A percentile compares a stretch with the other conserved stretches of the same genome.
phyloP scores from a whole-genome alignment of 64 coral and sea anemone genomes.

The Porites lutea region DNA sequence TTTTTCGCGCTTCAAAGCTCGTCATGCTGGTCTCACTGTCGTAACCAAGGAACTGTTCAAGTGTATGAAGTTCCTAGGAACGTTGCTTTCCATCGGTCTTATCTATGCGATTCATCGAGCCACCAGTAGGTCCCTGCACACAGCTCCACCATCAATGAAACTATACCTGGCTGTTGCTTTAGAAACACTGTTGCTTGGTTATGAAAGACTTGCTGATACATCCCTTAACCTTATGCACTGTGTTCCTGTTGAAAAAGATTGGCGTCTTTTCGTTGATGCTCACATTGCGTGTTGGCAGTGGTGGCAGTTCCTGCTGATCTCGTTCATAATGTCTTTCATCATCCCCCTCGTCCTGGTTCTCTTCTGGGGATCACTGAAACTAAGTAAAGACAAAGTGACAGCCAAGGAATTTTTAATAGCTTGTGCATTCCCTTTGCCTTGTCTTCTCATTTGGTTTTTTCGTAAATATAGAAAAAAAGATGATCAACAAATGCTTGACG shows the following conservation, averaged over 20 bases:
- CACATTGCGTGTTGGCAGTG: constrained; percentile 78
- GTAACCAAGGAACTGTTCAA: constrained; percentile 82
- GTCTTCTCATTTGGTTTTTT: constrained; percentile 39
- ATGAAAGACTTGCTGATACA: constrained; percentile 71
- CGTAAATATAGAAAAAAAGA: neutral
- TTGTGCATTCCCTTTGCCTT: constrained; percentile 72
- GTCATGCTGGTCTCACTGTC: constrained; percentile 64
- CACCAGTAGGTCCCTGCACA: neutral
- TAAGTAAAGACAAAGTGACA: constrained; percentile 71
- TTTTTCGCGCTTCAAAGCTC: no score
- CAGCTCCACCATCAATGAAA: constrained; percentile 2
- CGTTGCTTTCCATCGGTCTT: constrained; percentile 31
- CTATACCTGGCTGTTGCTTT: constrained; percentile 79
- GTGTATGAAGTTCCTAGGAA: constrained; percentile 57
- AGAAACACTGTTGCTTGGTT: constrained; percentile 94
- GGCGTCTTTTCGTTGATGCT: constrained; percentile 70
- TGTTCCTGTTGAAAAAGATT: constrained; percentile 35
- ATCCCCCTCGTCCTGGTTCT: constrained; percentile 78
- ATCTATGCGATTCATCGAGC: constrained; percentile 45
- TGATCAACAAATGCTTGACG: neutral
- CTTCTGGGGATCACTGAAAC: constrained; percentile 68
- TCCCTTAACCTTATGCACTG: constrained; percentile 71
- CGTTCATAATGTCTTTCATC: constrained; percentile 52
- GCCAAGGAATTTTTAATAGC: constrained; percentile 64
- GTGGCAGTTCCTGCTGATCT: constrained; percentile 87